A percentile compares a stretch with the other conserved stretches of the same genome.
Conservation (phyloP, 1,140 invertebrate genomes). For the Mylabris phalerata region DNA sequence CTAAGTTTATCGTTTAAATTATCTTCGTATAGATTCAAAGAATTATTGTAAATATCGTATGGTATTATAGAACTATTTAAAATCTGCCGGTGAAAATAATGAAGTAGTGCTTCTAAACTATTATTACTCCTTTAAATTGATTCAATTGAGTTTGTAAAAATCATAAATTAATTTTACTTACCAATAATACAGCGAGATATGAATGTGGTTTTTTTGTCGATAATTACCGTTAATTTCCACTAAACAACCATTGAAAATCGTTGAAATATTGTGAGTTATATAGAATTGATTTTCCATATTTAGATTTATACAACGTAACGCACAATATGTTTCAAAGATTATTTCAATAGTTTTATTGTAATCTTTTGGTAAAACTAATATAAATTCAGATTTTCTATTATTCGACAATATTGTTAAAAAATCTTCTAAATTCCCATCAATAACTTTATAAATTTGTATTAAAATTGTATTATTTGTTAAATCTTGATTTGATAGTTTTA, state of each 20-base stretch:
- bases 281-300: not conserved
- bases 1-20: not conserved
- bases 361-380: not conserved
- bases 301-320: not conserved
- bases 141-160: not conserved
- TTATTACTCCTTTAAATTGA: not conserved
- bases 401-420: not conserved
- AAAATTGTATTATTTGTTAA: not conserved
- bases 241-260: slow-evolving; percentile 6
- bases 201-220: not conserved
- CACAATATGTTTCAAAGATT: slow-evolving; percentile 5
- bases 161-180: not conserved
- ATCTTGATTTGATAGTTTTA: not conserved
- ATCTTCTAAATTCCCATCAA: slow-evolving; percentile 3
- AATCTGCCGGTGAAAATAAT: slow-evolving; percentile 1
- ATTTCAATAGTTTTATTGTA: not conserved
- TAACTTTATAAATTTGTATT: slow-evolving; percentile 1
- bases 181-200: not conserved
- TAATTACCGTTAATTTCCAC: slow-evolving; percentile 1
- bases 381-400: not conserved
- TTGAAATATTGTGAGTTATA: slow-evolving; percentile 2
- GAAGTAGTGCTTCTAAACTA: not conserved
- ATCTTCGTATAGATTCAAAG: not conserved
- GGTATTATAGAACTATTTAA: not conserved
- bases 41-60: too few relatives aligned